These are phyloP conservation scores for Hemicentrotus pulcherrimus DNA, from an alignment of 35 echinoderm and acorn worm genomes.

Conservation along the genomic window DNA sequence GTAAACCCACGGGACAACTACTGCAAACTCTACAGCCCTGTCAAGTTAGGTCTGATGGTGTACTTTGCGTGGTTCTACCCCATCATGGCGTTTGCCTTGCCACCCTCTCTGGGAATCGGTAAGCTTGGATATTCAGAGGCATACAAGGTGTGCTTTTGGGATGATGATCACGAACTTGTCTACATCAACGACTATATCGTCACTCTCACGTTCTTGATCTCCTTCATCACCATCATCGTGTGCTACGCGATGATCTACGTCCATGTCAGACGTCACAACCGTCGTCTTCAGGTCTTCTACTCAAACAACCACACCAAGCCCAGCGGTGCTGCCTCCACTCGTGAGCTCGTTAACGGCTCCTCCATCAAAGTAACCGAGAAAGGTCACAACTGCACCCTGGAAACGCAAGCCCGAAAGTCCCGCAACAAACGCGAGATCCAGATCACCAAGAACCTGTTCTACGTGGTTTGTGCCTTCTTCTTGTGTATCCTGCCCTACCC, in stretches of 20 bases:
- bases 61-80: constrained; percentile 55
- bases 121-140: constrained; percentile 50
- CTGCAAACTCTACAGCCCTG: constrained; percentile 50
- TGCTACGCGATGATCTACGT: constrained; percentile 64
- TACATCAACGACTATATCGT: constrained; percentile 52
- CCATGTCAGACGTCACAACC: constrained; percentile 43
- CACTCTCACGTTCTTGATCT: constrained; percentile 38
- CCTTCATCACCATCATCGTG: constrained; percentile 41
- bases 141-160: constrained; percentile 66
- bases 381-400: constrained; percentile 36
- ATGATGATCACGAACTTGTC: constrained; percentile 14
- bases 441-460: constrained; percentile 66
- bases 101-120: constrained; percentile 49
- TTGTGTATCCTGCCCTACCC: constrained; percentile 56
- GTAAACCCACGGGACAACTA: constrained; percentile 37
- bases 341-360: not conserved
- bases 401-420: constrained; percentile 8
- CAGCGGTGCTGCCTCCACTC: not conserved
- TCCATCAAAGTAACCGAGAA: constrained; percentile 9
- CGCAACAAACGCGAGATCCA: constrained; percentile 52
- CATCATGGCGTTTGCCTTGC: constrained; percentile 47
- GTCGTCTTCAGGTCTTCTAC: not conserved
- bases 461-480: constrained; percentile 54
- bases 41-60: constrained; percentile 42
- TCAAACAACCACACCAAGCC: not conserved